phyloP scores from a whole-genome alignment of 2,113 vertebrate genomes.

The Orcinus orca region DNA sequence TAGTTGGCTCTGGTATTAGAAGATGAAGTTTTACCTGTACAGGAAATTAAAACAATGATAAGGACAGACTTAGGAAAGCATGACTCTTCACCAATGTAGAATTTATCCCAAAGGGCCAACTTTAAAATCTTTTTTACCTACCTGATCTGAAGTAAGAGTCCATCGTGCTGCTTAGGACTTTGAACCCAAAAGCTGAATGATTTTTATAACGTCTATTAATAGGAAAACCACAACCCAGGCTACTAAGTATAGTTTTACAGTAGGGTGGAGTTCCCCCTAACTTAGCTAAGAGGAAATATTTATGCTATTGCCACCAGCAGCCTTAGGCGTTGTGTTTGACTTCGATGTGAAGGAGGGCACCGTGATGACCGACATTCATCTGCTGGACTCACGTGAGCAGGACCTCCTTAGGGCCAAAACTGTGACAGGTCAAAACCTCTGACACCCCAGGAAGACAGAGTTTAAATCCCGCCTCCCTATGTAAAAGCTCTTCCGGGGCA shows the following conservation, averaged over 20 bases:
- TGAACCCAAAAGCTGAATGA: neutral
- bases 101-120: neutral
- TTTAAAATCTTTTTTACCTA: neutral
- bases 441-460: neutral
- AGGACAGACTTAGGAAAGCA: neutral
- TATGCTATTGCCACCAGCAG: neutral
- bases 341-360: neutral
- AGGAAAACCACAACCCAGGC: neutral
- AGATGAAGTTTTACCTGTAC: neutral
- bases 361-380: accelerated
- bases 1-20: neutral
- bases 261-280: neutral
- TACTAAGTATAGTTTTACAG: conserved; percentile 18
- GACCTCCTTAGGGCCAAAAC: neutral
- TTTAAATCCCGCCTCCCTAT: neutral
- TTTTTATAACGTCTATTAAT: conserved; percentile 41
- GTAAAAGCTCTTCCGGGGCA: neutral
- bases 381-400: neutral
- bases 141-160: neutral
- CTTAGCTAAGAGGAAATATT: neutral
- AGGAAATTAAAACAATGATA: neutral
- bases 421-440: neutral
- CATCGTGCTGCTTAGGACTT: neutral
- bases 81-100: neutral
- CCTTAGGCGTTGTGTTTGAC: neutral